phyloP scores from a whole-genome alignment of 2,797 vertebrate genomes.

The Spheniscus humboldti region DNA sequence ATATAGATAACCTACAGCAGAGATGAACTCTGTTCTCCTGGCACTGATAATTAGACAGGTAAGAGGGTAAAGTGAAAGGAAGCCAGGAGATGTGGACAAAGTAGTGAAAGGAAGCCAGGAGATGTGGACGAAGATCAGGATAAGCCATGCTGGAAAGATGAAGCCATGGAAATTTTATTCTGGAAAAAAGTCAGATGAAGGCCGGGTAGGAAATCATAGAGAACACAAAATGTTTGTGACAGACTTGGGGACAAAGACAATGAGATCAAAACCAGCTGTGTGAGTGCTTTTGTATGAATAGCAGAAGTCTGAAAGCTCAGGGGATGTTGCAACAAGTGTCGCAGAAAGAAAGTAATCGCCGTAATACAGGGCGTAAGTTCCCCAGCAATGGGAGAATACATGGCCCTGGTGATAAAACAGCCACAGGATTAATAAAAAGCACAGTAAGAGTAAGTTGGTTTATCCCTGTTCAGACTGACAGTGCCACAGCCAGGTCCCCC shows the following conservation, averaged over 20 bases:
- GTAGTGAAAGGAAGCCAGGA: neutral
- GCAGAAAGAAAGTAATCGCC: accelerated
- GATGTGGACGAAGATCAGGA: neutral
- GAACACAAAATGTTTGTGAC: neutral
- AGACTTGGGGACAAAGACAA: neutral
- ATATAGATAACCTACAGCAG: slow-evolving; percentile 68
- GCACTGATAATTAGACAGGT: slow-evolving; percentile 31
- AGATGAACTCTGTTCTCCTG: slow-evolving; percentile 32
- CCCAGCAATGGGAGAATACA: neutral
- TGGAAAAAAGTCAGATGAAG: neutral
- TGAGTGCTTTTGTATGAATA: neutral
- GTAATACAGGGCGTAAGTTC: accelerated
- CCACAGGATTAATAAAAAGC: neutral
- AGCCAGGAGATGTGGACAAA: neutral
- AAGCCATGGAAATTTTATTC: neutral
- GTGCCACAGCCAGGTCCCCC: neutral
- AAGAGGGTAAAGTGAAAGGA: slow-evolving; percentile 14
- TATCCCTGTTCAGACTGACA: neutral
- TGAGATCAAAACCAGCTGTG: neutral
- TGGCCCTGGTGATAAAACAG: neutral
- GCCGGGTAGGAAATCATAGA: neutral
- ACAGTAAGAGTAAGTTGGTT: neutral
- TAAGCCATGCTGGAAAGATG: neutral
- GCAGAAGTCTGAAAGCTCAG: neutral
- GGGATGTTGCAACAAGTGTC: neutral